These are phyloP conservation scores for Sandelia bainsii DNA, from an alignment of 2,797 vertebrate genomes.

Conservation along the genomic window DNA sequence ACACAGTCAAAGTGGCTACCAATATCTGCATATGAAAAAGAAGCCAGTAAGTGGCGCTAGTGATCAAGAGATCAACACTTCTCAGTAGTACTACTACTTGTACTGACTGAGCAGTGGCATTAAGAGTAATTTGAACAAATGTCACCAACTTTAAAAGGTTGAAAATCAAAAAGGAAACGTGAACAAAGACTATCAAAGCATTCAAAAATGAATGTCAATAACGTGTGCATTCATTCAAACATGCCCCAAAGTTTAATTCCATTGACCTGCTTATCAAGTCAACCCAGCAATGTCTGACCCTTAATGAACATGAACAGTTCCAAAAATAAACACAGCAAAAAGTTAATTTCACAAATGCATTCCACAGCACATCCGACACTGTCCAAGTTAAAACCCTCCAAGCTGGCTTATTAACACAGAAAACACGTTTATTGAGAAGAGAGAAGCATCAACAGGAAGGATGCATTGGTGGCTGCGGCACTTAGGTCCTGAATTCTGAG, in stretches of 20 bases:
- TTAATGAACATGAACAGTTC: constrained; percentile 28
- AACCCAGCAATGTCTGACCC: constrained; percentile 25
- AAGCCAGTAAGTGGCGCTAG: constrained; percentile 52
- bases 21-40: neutral
- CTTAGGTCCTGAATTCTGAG: constrained; percentile 76
- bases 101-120: neutral
- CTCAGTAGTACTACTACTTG: neutral
- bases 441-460: constrained; percentile 63
- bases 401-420: constrained; percentile 67
- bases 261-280: constrained; percentile 50
- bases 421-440: constrained; percentile 82
- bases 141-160: neutral
- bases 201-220: neutral
- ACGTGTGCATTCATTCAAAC: constrained; percentile 6
- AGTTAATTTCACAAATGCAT: constrained; percentile 47
- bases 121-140: neutral
- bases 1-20: neutral
- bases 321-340: constrained; percentile 30
- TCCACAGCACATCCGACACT: constrained; percentile 1
- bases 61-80: constrained; percentile 23
- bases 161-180: neutral
- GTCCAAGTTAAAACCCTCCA: constrained; percentile 55
- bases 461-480: constrained; percentile 73
- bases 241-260: constrained; percentile 10
- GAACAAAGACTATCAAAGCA: neutral